A percentile compares a stretch with the other conserved stretches of the same genome.
phyloP scores from a whole-genome alignment of 2,113 vertebrate genomes.

The Phyllostomus discolor region DNA sequence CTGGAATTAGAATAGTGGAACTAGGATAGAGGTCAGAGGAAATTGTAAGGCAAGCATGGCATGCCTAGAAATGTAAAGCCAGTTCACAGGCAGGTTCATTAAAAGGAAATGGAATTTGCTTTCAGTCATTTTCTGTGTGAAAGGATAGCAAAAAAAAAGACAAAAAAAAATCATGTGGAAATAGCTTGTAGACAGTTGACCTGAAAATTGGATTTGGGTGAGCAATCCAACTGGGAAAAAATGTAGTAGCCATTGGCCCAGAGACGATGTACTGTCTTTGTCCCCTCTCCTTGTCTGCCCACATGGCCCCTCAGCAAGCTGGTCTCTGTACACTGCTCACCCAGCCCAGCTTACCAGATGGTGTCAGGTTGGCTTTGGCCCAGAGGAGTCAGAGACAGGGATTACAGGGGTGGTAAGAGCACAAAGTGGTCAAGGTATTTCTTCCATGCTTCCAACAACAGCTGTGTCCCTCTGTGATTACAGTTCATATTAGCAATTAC shows the following conservation, averaged over 20 bases:
- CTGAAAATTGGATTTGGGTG: not conserved
- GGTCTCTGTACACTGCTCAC: not conserved
- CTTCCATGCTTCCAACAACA: not conserved
- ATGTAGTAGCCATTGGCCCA: not conserved
- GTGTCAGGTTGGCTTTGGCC: not conserved
- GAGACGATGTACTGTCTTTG: not conserved
- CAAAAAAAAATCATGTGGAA: not conserved
- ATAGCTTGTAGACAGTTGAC: not conserved
- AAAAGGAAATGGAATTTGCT: not conserved
- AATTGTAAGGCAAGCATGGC: not conserved
- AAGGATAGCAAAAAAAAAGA: not conserved
- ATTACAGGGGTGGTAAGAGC: not conserved
- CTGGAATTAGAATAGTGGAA: not conserved
- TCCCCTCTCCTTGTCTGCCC: not conserved
- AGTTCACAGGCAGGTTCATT: not conserved
- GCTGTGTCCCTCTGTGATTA: not conserved
- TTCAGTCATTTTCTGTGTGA: not conserved
- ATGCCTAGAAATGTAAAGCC: not conserved
- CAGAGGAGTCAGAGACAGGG: not conserved
- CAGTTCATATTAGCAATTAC: not conserved
- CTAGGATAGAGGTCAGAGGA: not conserved
- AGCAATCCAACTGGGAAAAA: not conserved
- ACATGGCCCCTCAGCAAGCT: not conserved
- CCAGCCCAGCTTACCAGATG: not conserved
- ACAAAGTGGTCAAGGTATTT: not conserved